A percentile compares a stretch with the other conserved stretches of the same genome.
Conservation (phyloP, 2,888 invertebrate species). For the Phengaris arion region DNA sequence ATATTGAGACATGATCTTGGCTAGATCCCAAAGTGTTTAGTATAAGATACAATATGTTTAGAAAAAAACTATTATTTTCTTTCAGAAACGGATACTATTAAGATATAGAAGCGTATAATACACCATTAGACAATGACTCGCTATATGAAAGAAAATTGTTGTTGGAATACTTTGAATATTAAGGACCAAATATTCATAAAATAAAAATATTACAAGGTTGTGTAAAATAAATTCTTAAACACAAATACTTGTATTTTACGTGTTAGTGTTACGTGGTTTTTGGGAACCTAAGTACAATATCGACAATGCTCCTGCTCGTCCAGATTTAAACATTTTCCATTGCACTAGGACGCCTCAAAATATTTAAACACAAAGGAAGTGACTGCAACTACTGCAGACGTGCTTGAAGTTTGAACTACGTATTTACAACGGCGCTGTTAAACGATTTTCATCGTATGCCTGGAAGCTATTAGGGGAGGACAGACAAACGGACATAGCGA, state of each 20-base stretch:
- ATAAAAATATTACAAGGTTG: neutral
- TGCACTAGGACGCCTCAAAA: too few relatives aligned
- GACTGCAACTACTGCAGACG: too few relatives aligned
- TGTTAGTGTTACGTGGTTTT: too few relatives aligned
- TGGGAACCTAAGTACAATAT: too few relatives aligned
- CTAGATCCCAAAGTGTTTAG: neutral
- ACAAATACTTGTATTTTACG: neutral
- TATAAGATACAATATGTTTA: neutral
- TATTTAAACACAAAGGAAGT: too few relatives aligned
- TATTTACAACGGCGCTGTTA: too few relatives aligned
- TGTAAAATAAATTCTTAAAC: neutral
- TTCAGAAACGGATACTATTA: neutral
- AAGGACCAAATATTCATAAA: neutral
- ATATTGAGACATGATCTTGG: slow-evolving; percentile 7
- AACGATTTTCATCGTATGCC: too few relatives aligned
- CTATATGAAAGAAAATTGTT: neutral
- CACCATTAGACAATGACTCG: neutral
- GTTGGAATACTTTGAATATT: slow-evolving; percentile 6
- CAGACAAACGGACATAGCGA: too few relatives aligned
- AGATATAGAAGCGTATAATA: neutral
- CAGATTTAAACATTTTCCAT: too few relatives aligned
- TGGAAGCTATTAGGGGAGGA: too few relatives aligned
- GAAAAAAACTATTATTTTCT: neutral
- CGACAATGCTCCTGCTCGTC: too few relatives aligned
- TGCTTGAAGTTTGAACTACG: too few relatives aligned